Evolutionary conservation across 1,140 invertebrate species (phyloP).

Genomic region (Dendroctonus valens): DNA sequence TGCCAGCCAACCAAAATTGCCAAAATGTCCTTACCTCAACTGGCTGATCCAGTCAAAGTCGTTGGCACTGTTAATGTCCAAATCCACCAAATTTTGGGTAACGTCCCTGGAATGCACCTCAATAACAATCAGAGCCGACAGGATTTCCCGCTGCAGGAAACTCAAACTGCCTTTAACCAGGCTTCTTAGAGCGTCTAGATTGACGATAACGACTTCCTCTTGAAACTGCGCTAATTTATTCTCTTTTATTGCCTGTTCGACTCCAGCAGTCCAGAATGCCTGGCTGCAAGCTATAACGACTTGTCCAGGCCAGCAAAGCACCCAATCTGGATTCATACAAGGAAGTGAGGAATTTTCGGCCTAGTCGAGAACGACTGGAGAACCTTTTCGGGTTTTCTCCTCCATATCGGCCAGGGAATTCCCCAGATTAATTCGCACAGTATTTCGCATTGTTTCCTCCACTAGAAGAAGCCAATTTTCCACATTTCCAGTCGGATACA

Average conservation of each 20-base stretch:
- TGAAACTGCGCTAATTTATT: conserved; percentile 54
- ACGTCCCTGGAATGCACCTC: conserved; percentile 72
- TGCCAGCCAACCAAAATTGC: background rate
- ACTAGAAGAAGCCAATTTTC: conserved; percentile 75
- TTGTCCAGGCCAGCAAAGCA: conserved; percentile 74
- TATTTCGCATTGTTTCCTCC: conserved; percentile 67
- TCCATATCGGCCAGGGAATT: conserved; percentile 55
- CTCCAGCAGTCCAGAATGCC: conserved; percentile 62
- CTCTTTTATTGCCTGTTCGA: conserved; percentile 56
- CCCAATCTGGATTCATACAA: conserved; percentile 56
- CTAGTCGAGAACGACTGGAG: background rate
- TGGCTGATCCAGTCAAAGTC: conserved; percentile 84
- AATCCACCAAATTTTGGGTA: conserved; percentile 60
- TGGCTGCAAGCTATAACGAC: conserved; percentile 69
- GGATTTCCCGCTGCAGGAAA: conserved; percentile 64
- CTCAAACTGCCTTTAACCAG: conserved; percentile 65
- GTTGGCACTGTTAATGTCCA: conserved; percentile 61
- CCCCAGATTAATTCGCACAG: conserved; percentile 51
- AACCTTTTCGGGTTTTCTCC: conserved; percentile 51
- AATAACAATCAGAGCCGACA: conserved; percentile 66
- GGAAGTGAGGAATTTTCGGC: background rate
- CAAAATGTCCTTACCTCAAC: conserved; percentile 55
- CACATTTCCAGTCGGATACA: conserved; percentile 70
- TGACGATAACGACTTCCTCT: conserved; percentile 50
- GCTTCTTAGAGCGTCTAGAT: conserved; percentile 61